Percentiles rank a stretch among this genome's conserved stretches.
phyloP scores from a whole-genome alignment of 2,888 invertebrate genomes.

The Conchocele bisecta region DNA sequence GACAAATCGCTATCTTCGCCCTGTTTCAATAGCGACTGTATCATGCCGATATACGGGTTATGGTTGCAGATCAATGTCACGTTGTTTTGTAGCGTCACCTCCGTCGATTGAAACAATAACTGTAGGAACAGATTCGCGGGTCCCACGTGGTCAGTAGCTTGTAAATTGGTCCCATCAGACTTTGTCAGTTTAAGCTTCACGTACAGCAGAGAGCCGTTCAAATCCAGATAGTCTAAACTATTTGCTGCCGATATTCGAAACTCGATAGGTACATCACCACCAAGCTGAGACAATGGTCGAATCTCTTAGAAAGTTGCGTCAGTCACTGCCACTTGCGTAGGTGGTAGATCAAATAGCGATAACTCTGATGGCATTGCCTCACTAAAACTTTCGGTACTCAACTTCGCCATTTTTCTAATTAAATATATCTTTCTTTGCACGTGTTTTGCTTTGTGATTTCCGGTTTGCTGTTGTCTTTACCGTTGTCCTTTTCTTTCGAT shows the following conservation, averaged over 20 bases:
- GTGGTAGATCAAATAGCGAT: neutral
- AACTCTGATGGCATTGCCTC: neutral
- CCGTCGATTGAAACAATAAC: neutral
- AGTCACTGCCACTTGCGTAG: neutral
- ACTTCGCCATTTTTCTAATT: neutral
- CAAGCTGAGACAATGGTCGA: neutral
- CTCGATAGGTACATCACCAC: neutral
- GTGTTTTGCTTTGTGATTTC: too few relatives aligned
- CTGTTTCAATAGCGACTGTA: slow-evolving; percentile 4
- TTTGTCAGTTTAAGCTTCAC: neutral
- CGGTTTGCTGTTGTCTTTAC: too few relatives aligned
- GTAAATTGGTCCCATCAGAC: neutral
- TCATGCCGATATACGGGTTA: neutral
- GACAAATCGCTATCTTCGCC: slow-evolving; percentile 19
- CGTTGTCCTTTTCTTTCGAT: too few relatives aligned
- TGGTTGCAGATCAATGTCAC: neutral
- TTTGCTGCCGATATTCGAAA: neutral
- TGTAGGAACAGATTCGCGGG: slow-evolving; percentile 1
- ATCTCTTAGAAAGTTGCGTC: slow-evolving; percentile 4
- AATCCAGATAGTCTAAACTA: neutral
- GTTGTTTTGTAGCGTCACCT: neutral
- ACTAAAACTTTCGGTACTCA: neutral
- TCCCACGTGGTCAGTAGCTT: neutral
- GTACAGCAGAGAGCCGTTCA: neutral
- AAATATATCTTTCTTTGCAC: too few relatives aligned